Evolutionary conservation across 53 echinoderm and acorn worm genomes (phyloP).

Genomic region (Zoroaster sp.): DNA sequence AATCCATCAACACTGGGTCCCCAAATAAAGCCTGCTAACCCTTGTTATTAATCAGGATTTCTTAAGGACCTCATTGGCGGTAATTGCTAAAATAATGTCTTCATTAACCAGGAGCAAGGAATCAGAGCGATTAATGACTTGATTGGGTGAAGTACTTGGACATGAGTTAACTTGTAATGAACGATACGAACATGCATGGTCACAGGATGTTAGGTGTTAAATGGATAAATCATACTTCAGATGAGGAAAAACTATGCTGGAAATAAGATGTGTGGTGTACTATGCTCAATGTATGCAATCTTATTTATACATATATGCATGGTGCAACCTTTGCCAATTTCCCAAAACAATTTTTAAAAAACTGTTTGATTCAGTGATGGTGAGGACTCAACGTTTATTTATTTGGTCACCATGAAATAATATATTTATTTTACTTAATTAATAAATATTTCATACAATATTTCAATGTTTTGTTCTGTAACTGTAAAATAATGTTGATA

Average conservation of each 20-base stretch:
- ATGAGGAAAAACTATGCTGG: background rate
- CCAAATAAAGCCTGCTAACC: background rate
- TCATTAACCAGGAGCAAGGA: conserved; percentile 1
- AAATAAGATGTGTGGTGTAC: background rate
- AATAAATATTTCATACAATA: too few species aligned
- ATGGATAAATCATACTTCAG: conserved; percentile 10
- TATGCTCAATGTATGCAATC: too few species aligned
- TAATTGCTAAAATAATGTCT: conserved; percentile 9
- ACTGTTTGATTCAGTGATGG: too few species aligned
- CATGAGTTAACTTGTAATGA: conserved; percentile 53
- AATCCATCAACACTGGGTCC: background rate
- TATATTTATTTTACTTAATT: too few species aligned
- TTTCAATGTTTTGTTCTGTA: too few species aligned
- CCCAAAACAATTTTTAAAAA: too few species aligned
- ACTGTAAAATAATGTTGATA: too few species aligned
- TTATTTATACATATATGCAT: too few species aligned
- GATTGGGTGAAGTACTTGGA: conserved; percentile 14
- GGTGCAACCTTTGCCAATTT: too few species aligned
- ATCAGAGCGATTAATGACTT: conserved; percentile 23
- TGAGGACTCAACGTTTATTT: too few species aligned
- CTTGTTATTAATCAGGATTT: conserved; percentile 11
- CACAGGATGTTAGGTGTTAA: background rate
- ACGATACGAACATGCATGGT: conserved; percentile 10
- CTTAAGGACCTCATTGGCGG: background rate
- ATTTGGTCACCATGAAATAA: too few species aligned